Evolutionary conservation across 1,140 invertebrate species (phyloP).

Genomic region (Drosophila leontia): DNA sequence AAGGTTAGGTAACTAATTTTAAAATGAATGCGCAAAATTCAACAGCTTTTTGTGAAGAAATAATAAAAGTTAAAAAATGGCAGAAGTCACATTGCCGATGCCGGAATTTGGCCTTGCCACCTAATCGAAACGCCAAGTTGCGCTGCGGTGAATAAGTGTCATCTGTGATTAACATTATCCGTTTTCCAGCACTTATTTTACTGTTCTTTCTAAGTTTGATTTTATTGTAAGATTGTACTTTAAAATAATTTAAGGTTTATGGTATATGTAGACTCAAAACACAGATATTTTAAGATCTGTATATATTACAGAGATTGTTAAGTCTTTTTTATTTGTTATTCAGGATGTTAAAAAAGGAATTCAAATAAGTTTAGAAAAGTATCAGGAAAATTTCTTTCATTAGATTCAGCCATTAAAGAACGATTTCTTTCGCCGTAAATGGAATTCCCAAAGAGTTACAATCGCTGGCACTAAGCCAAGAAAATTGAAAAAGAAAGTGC

Average conservation of each 20-base stretch:
- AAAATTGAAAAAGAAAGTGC: slow-evolving; percentile 2
- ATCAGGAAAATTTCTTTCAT: neutral
- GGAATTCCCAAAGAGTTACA: slow-evolving; percentile 3
- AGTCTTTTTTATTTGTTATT: neutral
- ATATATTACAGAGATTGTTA: too few relatives aligned
- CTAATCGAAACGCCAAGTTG: neutral
- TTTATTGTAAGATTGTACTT: too few relatives aligned
- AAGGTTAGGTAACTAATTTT: neutral
- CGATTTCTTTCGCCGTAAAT: neutral
- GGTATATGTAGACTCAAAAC: too few relatives aligned
- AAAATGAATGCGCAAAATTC: neutral
- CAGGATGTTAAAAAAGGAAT: neutral
- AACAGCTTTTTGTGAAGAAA: neutral
- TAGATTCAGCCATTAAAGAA: slow-evolving; percentile 2
- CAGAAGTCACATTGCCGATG: neutral
- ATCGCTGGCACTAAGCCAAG: slow-evolving; percentile 11
- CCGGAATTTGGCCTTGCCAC: slow-evolving; percentile 13
- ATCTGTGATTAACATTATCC: neutral
- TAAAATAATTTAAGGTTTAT: too few relatives aligned
- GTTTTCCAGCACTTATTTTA: neutral
- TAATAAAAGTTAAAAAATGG: neutral
- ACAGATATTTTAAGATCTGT: neutral
- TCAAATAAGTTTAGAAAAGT: neutral
- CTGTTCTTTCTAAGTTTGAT: neutral
- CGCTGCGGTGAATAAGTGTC: neutral